Evolutionary conservation across 2,113 vertebrate species (phyloP), one percentile per base, ranked within the genome.

Genomic region (Asarcornis scutulata): DNA sequence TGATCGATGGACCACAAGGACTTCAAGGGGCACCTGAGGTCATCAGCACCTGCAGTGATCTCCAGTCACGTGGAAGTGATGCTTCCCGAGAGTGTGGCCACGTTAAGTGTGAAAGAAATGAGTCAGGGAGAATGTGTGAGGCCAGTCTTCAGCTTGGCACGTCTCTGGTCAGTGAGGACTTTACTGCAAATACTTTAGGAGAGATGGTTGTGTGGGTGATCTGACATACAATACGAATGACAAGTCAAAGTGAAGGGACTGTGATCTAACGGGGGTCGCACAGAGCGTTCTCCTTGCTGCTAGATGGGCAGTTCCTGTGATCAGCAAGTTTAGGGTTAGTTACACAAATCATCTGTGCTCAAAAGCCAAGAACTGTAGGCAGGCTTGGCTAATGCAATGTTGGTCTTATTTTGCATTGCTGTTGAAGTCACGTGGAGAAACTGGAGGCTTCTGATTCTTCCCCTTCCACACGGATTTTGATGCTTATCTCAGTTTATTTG

Each of bases 221-320:
- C 38, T 67, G 22, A 7, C 25, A 22, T 7, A 23, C 40, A 27
- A 29, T 0, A 22, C 25, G 32, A 22, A 31, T 12, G 23, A 38
- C 29, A 52, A n/a, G n/a, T 64, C 17, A 32, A 17, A 34, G 31
- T 21, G 53, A 32, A 26, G 44, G 58, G 34, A 22, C 52, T 46
- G 53, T 15, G 17, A 9, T 36, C 3, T 11, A 17, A 9, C 1
- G 3, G 8, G 8, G 13, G 13, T 58, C 26, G 4, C 1, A 2
- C 69, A 68, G 32, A 52, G 44, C 1, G 0, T 68, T 75, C 17
- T 67, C 12, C 44, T 22, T 40, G 2, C 31, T 9, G 4, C 40
- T 22, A 17, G 29, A 5, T 9, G 18, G 23, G 76, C 76, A 40
- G 34, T 42, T 46, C 66, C 23, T 1, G 23, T 27, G 60, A 6